Evolutionary conservation across 1,140 invertebrate genomes (phyloP).

Genomic region (Plectrocnemia conspersa): DNA sequence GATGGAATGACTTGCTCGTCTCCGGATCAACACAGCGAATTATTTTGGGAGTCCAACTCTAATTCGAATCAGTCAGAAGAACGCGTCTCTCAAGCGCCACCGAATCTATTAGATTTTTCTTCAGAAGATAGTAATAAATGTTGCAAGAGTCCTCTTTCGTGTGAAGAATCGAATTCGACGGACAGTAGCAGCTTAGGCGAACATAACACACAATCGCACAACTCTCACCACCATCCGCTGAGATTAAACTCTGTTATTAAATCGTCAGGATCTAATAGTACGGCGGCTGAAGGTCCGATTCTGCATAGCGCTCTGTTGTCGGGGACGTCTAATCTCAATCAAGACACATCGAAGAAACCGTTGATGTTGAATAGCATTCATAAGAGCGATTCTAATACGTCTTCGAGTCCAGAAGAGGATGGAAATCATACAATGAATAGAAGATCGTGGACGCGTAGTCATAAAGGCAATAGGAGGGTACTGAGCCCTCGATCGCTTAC

Average conservation of each 20-base stretch:
- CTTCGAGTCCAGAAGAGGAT: constrained; percentile 33
- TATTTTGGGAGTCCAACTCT: constrained; percentile 50
- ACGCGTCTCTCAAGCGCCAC: constrained; percentile 35
- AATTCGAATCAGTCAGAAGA: constrained; percentile 43
- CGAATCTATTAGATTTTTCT: constrained; percentile 42
- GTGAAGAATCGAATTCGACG: constrained; percentile 47
- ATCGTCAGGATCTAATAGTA: constrained; percentile 30
- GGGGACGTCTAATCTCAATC: constrained; percentile 38
- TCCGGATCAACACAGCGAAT: constrained; percentile 44
- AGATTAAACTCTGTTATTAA: constrained; percentile 49
- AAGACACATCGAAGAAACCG: constrained; percentile 31
- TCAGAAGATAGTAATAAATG: constrained; percentile 51
- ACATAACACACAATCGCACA: constrained; percentile 30
- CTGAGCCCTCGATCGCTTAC: constrained; percentile 39
- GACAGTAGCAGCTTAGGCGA: constrained; percentile 42
- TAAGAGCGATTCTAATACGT: constrained; percentile 28
- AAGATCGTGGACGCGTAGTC: constrained; percentile 39
- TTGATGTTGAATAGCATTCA: constrained; percentile 19
- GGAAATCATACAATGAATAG: constrained; percentile 40
- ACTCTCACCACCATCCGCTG: constrained; percentile 37
- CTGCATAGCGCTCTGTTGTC: constrained; percentile 38
- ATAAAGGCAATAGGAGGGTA: constrained; percentile 36
- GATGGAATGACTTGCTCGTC: constrained; percentile 38
- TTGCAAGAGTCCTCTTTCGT: constrained; percentile 46
- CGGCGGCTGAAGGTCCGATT: constrained; percentile 30